Evolutionary conservation across 2,888 invertebrate genomes (phyloP).

Genomic region (Arge pagana): DNA sequence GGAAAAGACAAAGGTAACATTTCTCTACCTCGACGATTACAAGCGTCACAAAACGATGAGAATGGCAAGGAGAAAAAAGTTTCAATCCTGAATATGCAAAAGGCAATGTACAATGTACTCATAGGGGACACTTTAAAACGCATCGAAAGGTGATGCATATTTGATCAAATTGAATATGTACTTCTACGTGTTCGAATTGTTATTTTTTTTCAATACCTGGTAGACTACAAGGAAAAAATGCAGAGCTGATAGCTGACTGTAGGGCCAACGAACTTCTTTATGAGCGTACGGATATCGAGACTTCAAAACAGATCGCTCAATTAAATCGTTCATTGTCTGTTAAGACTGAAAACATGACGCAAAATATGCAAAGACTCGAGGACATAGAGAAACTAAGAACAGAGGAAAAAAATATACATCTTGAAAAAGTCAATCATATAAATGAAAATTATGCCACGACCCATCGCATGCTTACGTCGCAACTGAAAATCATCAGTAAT

Average conservation of each 20-base stretch:
- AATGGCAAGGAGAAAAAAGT: slow-evolving; percentile 20
- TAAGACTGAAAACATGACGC: slow-evolving; percentile 34
- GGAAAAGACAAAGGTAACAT: slow-evolving; percentile 34
- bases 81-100: slow-evolving; percentile 45
- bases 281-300: slow-evolving; percentile 32
- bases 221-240: slow-evolving; percentile 43
- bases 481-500: slow-evolving; percentile 47
- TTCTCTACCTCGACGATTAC: slow-evolving; percentile 36
- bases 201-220: slow-evolving; percentile 1
- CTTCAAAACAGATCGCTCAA: slow-evolving; percentile 36
- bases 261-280: slow-evolving; percentile 28
- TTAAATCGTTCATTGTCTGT: slow-evolving; percentile 34
- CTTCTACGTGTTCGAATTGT: background rate
- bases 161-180: background rate
- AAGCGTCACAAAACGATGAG: slow-evolving; percentile 30
- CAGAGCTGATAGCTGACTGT: slow-evolving; percentile 30
- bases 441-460: slow-evolving; percentile 38
- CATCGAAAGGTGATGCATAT: slow-evolving; percentile 39
- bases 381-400: slow-evolving; percentile 29
- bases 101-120: slow-evolving; percentile 38
- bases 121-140: slow-evolving; percentile 37
- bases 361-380: slow-evolving; percentile 28
- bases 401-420: slow-evolving; percentile 34
- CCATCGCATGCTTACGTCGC: slow-evolving; percentile 35
- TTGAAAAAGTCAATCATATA: slow-evolving; percentile 30